A percentile compares a stretch with the other conserved stretches of the same genome.
Evolutionary conservation across 1,140 invertebrate genomes (phyloP).

Genomic region (Microplitis demolitor): DNA sequence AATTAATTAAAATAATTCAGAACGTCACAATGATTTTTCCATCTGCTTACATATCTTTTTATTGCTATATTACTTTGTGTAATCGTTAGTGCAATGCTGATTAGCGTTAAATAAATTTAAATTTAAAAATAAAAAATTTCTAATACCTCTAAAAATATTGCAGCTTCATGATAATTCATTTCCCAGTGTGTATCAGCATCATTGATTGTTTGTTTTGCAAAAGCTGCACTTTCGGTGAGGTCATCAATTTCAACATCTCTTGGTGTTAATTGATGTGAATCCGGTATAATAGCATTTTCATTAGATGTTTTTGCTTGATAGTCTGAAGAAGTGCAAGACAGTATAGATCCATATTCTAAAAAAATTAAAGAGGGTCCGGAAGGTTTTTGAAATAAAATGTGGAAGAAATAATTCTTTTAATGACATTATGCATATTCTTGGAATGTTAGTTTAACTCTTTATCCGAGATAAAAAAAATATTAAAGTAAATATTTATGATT

Average conservation of each 20-base stretch:
- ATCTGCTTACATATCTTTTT: no score
- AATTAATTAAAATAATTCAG: no score
- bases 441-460: neutral
- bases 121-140: conserved; percentile 7
- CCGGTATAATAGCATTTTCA: conserved; percentile 33
- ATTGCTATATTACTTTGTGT: no score
- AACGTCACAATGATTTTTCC: no score
- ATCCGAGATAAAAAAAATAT: no score
- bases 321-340: conserved; percentile 55
- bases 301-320: conserved; percentile 42
- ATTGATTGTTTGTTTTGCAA: conserved; percentile 43
- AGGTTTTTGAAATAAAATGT: conserved; percentile 36
- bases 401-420: conserved; percentile 17
- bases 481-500: no score
- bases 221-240: conserved; percentile 45
- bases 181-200: conserved; percentile 71
- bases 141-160: conserved; percentile 80
- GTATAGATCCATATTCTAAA: conserved; percentile 61
- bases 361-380: conserved; percentile 38
- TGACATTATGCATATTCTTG: conserved; percentile 28
- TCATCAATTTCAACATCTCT: conserved; percentile 31
- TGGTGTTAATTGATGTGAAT: conserved; percentile 40
- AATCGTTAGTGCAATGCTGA: no score
- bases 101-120: no score
- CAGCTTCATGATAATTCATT: conserved; percentile 90